phyloP scores from a whole-genome alignment of 2,797 vertebrate genomes.

The Gobionotothen gibberifrons region DNA sequence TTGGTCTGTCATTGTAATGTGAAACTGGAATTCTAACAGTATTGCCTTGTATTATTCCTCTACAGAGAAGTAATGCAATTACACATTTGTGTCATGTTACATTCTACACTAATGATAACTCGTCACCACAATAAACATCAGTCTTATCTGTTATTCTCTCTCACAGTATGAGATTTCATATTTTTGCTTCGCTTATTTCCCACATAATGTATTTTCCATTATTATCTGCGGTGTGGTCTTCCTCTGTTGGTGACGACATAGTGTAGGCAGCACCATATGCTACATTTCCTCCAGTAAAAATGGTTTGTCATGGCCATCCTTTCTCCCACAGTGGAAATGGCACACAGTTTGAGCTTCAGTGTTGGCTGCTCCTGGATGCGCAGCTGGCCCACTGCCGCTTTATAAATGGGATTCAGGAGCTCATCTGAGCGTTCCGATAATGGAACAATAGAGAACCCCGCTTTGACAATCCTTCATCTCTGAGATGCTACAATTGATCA shows the following conservation, averaged over 20 bases:
- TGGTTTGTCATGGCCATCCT: slow-evolving; percentile 36
- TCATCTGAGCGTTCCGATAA: slow-evolving; percentile 82
- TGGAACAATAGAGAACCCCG: slow-evolving; percentile 77
- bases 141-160: slow-evolving; percentile 5
- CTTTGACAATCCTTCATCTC: slow-evolving; percentile 84
- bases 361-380: slow-evolving; percentile 55
- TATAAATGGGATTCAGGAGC: slow-evolving; percentile 84
- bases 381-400: slow-evolving; percentile 59
- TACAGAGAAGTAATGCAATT: slow-evolving; percentile 26
- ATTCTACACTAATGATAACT: slow-evolving; percentile 22
- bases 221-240: slow-evolving; percentile 26
- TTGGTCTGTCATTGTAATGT: slow-evolving; percentile 20
- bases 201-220: slow-evolving; percentile 52
- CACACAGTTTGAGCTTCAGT: slow-evolving; percentile 40
- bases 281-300: slow-evolving; percentile 51
- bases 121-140: slow-evolving; percentile 21
- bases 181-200: slow-evolving; percentile 39
- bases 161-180: slow-evolving; percentile 30
- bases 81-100: slow-evolving; percentile 31
- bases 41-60: slow-evolving; percentile 27
- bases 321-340: slow-evolving; percentile 41
- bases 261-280: slow-evolving; percentile 26
- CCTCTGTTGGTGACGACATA: slow-evolving; percentile 14
- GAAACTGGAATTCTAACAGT: slow-evolving; percentile 11
- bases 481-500: slow-evolving; percentile 84